Conservation (phyloP, 2,888 invertebrate genomes). For the Lasioglossum leucozonium region DNA sequence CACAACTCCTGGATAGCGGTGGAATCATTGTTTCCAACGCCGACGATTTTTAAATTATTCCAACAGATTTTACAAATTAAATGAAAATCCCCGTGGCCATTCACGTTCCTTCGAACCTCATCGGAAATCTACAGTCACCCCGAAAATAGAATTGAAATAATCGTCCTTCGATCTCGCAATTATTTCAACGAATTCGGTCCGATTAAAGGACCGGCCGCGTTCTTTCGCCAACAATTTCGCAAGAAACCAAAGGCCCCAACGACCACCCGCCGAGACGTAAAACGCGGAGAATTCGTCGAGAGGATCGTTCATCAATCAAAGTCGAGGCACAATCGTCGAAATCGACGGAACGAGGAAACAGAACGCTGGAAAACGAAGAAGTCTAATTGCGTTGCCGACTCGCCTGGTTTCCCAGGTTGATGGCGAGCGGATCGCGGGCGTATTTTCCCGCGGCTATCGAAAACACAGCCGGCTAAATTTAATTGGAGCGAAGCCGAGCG, state of each 20-base stretch:
- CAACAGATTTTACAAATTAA: not conserved
- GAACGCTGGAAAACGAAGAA: not conserved
- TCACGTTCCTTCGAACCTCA: not conserved
- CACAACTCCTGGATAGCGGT: not conserved
- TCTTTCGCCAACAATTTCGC: not conserved
- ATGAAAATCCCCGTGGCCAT: not conserved
- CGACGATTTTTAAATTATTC: not conserved
- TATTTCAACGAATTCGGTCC: too few species aligned
- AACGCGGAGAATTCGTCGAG: not conserved
- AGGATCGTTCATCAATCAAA: not conserved
- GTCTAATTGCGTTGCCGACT: slow-evolving; percentile 24
- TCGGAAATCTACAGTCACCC: not conserved
- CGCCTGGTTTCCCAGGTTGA: not conserved
- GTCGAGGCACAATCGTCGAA: not conserved
- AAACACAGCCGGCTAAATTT: slow-evolving; percentile 66
- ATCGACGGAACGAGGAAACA: slow-evolving; percentile 24
- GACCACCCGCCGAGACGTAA: not conserved
- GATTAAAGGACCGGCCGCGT: not conserved
- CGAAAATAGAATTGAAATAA: not conserved
- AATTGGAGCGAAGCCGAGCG: slow-evolving; percentile 56
- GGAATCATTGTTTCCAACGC: not conserved
- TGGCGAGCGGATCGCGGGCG: slow-evolving; percentile 11
- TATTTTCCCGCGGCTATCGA: slow-evolving; percentile 28
- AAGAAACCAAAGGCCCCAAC: not conserved
- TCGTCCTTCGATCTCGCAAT: too few species aligned